These are phyloP conservation scores for Chaenocephalus aceratus DNA, from an alignment of 2,113 vertebrate species.

Conservation along the genomic window DNA sequence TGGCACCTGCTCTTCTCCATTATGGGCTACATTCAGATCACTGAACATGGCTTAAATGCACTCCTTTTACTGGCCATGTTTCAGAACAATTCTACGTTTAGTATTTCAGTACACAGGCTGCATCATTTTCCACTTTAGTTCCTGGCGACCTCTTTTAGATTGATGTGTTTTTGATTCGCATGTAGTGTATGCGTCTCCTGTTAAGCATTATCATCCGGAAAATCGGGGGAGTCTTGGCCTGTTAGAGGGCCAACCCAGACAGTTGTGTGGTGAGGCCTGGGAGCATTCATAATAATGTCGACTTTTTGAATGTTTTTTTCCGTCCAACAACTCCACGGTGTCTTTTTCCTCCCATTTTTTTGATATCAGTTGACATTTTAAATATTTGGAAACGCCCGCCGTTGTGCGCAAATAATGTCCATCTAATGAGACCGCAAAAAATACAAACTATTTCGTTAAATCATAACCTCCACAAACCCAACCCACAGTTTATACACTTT, in stretches of 20 bases:
- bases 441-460: slow-evolving; percentile 44
- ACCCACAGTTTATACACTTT: slow-evolving; percentile 39
- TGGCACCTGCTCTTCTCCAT: slow-evolving; percentile 36
- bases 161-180: slow-evolving; percentile 23
- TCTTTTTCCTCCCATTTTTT: slow-evolving; percentile 24
- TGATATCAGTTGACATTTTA: slow-evolving; percentile 44
- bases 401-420: slow-evolving; percentile 22
- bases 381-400: slow-evolving; percentile 45
- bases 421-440: slow-evolving; percentile 48
- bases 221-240: slow-evolving; percentile 44
- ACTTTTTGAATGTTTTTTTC: slow-evolving; percentile 38
- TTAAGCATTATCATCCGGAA: slow-evolving; percentile 55
- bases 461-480: slow-evolving; percentile 31
- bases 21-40: not conserved
- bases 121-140: slow-evolving; percentile 48
- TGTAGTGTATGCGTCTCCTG: slow-evolving; percentile 41
- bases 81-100: slow-evolving; percentile 11
- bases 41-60: not conserved
- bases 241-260: slow-evolving; percentile 54
- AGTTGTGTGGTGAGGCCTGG: slow-evolving; percentile 54
- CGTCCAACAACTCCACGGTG: slow-evolving; percentile 15
- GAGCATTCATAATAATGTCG: slow-evolving; percentile 52
- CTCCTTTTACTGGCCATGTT: slow-evolving; percentile 8
- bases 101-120: slow-evolving; percentile 6
- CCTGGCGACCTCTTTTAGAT: slow-evolving; percentile 21